Conservation (phyloP, 2,113 vertebrate genomes). For the Dasyornis broadbenti region DNA sequence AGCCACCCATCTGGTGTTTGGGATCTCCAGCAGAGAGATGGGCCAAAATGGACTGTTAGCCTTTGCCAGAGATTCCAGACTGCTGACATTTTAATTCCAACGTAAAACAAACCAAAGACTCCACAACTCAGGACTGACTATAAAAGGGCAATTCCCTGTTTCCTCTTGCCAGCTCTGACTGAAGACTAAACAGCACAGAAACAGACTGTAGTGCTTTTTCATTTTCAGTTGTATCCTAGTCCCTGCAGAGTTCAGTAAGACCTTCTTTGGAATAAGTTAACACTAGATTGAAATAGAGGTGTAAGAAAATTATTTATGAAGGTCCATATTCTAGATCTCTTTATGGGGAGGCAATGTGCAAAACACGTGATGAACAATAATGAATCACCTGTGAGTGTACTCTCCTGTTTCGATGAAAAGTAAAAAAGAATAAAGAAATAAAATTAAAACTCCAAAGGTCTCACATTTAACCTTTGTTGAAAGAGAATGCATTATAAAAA, state of each 20-base stretch:
- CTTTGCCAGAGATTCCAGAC: neutral
- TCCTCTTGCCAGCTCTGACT: neutral
- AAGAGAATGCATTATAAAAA: neutral
- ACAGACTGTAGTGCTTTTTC: neutral
- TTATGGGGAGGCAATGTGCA: neutral
- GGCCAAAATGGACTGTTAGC: fast-evolving
- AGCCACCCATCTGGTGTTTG: neutral
- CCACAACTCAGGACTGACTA: neutral
- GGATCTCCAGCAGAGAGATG: neutral
- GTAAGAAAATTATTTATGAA: neutral
- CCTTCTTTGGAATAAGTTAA: neutral
- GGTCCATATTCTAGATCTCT: neutral
- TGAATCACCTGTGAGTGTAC: neutral
- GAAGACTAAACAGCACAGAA: neutral
- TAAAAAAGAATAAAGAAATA: neutral
- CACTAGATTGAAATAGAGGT: neutral
- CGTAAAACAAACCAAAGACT: neutral
- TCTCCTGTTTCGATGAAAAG: neutral
- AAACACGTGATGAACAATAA: neutral
- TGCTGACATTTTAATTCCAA: neutral
- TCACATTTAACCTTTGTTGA: neutral
- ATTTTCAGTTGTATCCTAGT: neutral
- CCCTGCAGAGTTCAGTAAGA: neutral
- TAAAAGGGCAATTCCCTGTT: neutral
- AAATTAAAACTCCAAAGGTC: neutral